These are phyloP conservation scores for Chrysolina haemoptera DNA, from an alignment of 2,888 invertebrate genomes.

Conservation along the genomic window DNA sequence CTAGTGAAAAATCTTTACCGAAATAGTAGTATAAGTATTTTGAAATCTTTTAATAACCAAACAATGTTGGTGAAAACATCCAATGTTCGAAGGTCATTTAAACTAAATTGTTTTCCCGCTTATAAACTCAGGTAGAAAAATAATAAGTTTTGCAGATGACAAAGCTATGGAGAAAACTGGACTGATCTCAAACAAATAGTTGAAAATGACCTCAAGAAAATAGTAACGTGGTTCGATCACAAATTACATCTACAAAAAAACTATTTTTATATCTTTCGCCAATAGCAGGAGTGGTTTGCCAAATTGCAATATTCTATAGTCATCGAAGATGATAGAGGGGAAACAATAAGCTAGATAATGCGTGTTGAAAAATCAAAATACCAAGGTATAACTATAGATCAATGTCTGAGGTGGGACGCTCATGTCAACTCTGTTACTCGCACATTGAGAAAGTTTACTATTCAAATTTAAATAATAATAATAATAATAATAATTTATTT, in stretches of 20 bases:
- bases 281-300: not conserved
- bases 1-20: too few relatives aligned
- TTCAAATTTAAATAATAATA: too few relatives aligned
- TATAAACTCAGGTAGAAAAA: too few relatives aligned
- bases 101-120: too few relatives aligned
- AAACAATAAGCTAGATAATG: not conserved
- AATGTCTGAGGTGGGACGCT: not conserved
- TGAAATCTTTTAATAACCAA: too few relatives aligned
- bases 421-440: not conserved
- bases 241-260: not conserved
- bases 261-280: not conserved
- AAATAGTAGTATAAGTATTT: too few relatives aligned
- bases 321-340: not conserved
- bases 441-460: constrained; percentile 1
- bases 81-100: too few relatives aligned
- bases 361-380: constrained; percentile 1
- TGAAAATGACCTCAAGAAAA: not conserved
- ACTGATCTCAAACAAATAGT: not conserved
- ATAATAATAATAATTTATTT: too few relatives aligned
- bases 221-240: not conserved
- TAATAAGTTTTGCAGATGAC: too few relatives aligned
- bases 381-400: not conserved
- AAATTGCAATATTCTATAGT: not conserved
- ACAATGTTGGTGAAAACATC: too few relatives aligned
- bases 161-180: not conserved